Evolutionary conservation across 1,140 invertebrate species (phyloP).

Genomic region (Eriosoma lanigerum): DNA sequence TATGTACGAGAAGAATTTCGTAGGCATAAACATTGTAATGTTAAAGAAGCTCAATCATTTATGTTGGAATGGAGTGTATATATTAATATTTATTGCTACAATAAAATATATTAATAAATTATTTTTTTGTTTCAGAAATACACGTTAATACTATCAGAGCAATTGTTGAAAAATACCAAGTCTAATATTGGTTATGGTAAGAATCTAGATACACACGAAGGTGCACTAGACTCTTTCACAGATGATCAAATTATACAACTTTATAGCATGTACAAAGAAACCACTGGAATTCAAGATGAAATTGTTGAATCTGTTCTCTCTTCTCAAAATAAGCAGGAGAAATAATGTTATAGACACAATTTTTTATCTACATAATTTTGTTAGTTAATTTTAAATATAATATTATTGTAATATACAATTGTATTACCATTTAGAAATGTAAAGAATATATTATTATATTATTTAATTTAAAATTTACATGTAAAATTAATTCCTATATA

Average conservation of each 20-base stretch:
- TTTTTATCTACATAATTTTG: neutral
- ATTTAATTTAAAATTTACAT: no score
- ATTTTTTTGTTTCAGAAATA: conserved; percentile 66
- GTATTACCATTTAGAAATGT: no score
- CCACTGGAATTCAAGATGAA: conserved; percentile 57
- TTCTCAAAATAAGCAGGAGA: neutral
- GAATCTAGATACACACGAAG: conserved; percentile 63
- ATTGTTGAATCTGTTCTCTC: conserved; percentile 34
- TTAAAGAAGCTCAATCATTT: conserved; percentile 72
- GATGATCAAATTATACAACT: conserved; percentile 81
- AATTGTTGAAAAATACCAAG: conserved; percentile 66
- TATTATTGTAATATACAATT: neutral
- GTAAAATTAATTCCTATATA: no score
- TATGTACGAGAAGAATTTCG: conserved; percentile 89
- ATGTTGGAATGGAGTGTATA: conserved; percentile 87
- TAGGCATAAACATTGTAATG: conserved; percentile 76
- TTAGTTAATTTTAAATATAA: neutral
- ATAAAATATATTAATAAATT: no score
- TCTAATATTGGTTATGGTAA: conserved; percentile 64
- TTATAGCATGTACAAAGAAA: conserved; percentile 78
- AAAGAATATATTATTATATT: no score
- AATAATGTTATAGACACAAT: neutral
- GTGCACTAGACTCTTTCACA: conserved; percentile 67
- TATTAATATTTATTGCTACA: conserved; percentile 51
- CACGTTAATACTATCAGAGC: conserved; percentile 70